A percentile compares a stretch with the other conserved stretches of the same genome.
These are phyloP conservation scores for Myotis yumanensis DNA, from an alignment of 2,113 vertebrate genomes.

Conservation along the genomic window DNA sequence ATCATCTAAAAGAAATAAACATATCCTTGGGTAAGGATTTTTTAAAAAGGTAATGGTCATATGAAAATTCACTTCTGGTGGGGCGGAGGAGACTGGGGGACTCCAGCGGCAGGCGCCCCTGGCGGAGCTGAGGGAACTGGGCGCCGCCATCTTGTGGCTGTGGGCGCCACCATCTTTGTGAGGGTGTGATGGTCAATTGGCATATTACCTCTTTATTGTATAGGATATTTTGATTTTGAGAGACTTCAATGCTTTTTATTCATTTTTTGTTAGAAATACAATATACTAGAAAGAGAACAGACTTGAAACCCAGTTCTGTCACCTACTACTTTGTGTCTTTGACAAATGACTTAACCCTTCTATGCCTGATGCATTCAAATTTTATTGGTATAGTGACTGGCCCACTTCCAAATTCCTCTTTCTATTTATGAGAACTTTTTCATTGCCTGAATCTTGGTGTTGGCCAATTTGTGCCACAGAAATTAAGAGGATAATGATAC, in stretches of 20 bases:
- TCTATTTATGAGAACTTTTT: background rate
- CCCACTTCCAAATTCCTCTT: background rate
- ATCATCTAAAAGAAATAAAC: too few relatives aligned
- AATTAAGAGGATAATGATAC: background rate
- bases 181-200: too few relatives aligned
- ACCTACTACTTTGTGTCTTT: slow-evolving; percentile 18
- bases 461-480: background rate
- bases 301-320: background rate
- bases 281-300: background rate
- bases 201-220: too few relatives aligned
- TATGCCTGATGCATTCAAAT: background rate
- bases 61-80: too few relatives aligned
- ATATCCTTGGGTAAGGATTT: too few relatives aligned
- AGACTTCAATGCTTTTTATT: background rate
- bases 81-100: too few relatives aligned
- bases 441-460: background rate
- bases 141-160: too few relatives aligned
- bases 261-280: background rate
- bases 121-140: too few relatives aligned
- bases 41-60: too few relatives aligned
- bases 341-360: background rate
- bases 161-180: too few relatives aligned
- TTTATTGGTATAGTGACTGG: background rate
- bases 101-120: too few relatives aligned
- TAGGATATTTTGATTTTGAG: background rate